Conservation (phyloP, 1,140 invertebrate species). For the Venustaconcha ellipsiformis region DNA sequence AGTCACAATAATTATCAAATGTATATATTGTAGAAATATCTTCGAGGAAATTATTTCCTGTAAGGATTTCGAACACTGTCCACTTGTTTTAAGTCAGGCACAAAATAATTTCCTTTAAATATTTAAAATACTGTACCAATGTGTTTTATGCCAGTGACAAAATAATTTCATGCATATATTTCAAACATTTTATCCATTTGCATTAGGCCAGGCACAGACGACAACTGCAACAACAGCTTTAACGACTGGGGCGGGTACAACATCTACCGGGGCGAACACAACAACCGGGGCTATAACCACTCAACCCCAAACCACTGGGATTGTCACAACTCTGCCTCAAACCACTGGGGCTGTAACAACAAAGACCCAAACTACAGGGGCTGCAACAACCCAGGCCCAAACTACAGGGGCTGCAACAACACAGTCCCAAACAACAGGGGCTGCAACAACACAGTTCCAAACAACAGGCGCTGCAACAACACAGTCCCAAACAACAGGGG, state of each 20-base stretch:
- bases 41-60: too few relatives aligned
- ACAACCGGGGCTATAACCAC: background rate
- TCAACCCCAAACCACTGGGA: too few relatives aligned
- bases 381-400: background rate
- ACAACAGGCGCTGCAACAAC: slow-evolving; percentile 11
- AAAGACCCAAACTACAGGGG: background rate
- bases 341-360: slow-evolving; percentile 1
- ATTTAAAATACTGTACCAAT: too few relatives aligned
- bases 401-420: slow-evolving; percentile 11
- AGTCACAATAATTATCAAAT: too few relatives aligned
- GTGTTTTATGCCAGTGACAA: too few relatives aligned
- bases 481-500: background rate
- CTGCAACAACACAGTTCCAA: background rate
- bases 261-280: background rate
- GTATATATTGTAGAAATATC: too few relatives aligned
- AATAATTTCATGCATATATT: too few relatives aligned
- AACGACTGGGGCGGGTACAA: background rate
- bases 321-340: background rate
- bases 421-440: background rate
- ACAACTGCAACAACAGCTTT: slow-evolving; percentile 1
- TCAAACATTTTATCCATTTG: too few relatives aligned
- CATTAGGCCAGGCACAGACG: too few relatives aligned
- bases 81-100: too few relatives aligned
- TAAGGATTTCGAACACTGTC: too few relatives aligned
- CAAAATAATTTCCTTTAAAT: too few relatives aligned